Evolutionary conservation across 2,888 invertebrate species (phyloP).

Genomic region (Synergus umbraculus): DNA sequence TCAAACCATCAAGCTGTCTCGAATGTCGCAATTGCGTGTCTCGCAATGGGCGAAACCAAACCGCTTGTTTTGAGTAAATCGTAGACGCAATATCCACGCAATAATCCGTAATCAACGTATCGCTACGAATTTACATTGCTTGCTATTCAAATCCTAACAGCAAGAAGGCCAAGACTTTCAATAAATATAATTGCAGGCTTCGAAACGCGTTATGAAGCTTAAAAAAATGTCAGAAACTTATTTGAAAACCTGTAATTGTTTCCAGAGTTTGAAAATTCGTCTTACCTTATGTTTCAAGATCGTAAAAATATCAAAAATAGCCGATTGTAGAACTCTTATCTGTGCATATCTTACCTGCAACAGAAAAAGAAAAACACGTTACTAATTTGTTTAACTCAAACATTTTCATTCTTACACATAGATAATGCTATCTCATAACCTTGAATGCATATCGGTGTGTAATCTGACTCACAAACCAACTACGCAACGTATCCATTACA

Average conservation of each 20-base stretch:
- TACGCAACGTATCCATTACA: conserved; percentile 23
- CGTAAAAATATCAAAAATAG: not conserved
- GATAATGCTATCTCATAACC: conserved; percentile 30
- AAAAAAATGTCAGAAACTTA: not conserved
- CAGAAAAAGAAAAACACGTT: conserved; percentile 17
- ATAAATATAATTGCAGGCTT: too few species aligned
- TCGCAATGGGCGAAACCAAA: not conserved
- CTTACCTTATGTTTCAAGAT: conserved; percentile 1
- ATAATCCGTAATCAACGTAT: not conserved
- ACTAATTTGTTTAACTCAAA: conserved; percentile 7
- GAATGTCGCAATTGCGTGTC: conserved; percentile 12
- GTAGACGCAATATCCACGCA: not conserved
- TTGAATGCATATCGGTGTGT: conserved; percentile 34
- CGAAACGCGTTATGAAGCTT: too few species aligned
- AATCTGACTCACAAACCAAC: conserved; percentile 30
- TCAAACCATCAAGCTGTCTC: not conserved
- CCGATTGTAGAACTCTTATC: not conserved
- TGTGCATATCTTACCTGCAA: conserved; percentile 18
- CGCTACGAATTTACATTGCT: not conserved
- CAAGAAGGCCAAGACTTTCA: not conserved
- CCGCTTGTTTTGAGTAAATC: conserved; percentile 4
- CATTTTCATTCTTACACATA: conserved; percentile 22
- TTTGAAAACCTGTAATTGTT: not conserved
- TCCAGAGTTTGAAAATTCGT: not conserved
- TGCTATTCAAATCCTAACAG: not conserved